A percentile compares a stretch with the other conserved stretches of the same genome.
These are phyloP conservation scores for Drosophila anomalata DNA, from an alignment of 2,888 invertebrate genomes.

Conservation along the genomic window DNA sequence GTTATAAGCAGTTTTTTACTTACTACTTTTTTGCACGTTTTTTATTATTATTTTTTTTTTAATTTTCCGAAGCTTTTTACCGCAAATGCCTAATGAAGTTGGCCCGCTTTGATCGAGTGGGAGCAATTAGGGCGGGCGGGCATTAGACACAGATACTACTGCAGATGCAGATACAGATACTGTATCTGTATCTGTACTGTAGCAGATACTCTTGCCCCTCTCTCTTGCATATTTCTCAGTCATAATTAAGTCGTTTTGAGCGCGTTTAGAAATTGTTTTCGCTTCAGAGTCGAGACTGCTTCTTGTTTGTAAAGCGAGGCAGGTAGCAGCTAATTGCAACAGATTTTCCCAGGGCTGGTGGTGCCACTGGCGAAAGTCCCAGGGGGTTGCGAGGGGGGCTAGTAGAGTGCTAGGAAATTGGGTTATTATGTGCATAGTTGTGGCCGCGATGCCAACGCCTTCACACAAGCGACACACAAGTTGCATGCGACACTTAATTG, in stretches of 20 bases:
- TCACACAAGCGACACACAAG: slow-evolving; percentile 45
- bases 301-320: slow-evolving; percentile 60
- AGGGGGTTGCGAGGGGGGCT: not conserved
- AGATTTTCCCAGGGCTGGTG: slow-evolving; percentile 73
- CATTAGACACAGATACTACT: not conserved
- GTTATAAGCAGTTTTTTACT: slow-evolving; percentile 45
- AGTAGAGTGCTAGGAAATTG: slow-evolving; percentile 54
- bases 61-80: slow-evolving; percentile 60
- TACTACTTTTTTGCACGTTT: slow-evolving; percentile 2
- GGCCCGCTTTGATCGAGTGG: slow-evolving; percentile 80
- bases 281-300: slow-evolving; percentile 54
- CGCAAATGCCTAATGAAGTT: slow-evolving; percentile 79
- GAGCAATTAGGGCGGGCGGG: slow-evolving; percentile 63
- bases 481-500: slow-evolving; percentile 74
- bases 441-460: slow-evolving; percentile 47
- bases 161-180: slow-evolving; percentile 14
- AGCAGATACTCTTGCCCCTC: slow-evolving; percentile 51
- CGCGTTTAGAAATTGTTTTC: slow-evolving; percentile 81
- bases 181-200: too few relatives aligned
- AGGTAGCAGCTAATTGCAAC: slow-evolving; percentile 70
- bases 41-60: slow-evolving; percentile 18
- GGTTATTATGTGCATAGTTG: slow-evolving; percentile 78
- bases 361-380: slow-evolving; percentile 57
- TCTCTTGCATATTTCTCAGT: slow-evolving; percentile 71
- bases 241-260: slow-evolving; percentile 80